These are phyloP conservation scores for Chloroceryle aenea DNA, from an alignment of 2,113 vertebrate species.

Conservation along the genomic window DNA sequence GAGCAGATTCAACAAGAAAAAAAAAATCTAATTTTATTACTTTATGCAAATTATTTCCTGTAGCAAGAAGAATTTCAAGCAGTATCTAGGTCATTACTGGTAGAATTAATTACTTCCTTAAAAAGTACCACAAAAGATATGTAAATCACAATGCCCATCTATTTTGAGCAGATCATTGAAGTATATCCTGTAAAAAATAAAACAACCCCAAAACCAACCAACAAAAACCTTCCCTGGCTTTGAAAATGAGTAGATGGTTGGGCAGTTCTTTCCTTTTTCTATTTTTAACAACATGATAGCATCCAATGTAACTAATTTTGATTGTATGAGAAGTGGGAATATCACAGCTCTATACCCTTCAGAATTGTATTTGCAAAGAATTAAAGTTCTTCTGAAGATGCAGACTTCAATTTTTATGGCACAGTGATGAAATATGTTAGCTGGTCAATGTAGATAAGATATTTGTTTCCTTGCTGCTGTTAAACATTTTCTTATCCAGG, in stretches of 20 bases:
- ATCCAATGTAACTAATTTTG: not conserved
- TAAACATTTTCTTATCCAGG: not conserved
- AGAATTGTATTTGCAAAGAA: not conserved
- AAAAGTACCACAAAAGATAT: slow-evolving; percentile 8
- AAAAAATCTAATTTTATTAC: not conserved
- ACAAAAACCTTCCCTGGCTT: not conserved
- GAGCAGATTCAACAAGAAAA: not conserved
- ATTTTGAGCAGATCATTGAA: not conserved
- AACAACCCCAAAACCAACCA: not conserved
- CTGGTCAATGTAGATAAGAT: not conserved
- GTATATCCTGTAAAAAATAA: not conserved
- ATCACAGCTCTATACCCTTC: not conserved
- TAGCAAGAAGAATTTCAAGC: slow-evolving; percentile 11
- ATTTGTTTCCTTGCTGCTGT: not conserved
- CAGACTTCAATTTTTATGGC: not conserved
- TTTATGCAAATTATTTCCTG: slow-evolving; percentile 15
- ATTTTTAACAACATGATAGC: not conserved
- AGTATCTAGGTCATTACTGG: slow-evolving; percentile 12
- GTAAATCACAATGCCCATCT: not conserved
- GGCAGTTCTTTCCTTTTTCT: not conserved
- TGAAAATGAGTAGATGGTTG: not conserved
- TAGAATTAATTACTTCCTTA: slow-evolving; percentile 8
- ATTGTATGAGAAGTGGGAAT: not conserved
- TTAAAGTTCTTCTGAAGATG: not conserved
- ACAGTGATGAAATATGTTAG: not conserved